These are phyloP conservation scores for Auanema sp. DNA, from an alignment of 2,888 invertebrate genomes.

Conservation along the genomic window DNA sequence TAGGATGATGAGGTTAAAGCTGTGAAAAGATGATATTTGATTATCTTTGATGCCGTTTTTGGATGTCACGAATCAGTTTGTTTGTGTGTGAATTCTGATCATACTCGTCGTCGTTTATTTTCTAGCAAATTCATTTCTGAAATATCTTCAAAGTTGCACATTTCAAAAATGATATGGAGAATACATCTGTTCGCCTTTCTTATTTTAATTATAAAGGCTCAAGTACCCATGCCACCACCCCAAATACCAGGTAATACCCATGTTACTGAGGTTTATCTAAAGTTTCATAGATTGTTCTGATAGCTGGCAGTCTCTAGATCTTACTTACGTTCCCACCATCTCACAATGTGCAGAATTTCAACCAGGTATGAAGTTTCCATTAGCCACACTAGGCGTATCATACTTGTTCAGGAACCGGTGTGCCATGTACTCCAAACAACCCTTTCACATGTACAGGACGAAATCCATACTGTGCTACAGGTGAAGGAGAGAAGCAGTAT, in stretches of 20 bases:
- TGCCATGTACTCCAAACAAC: slow-evolving; percentile 42
- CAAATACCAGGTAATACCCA: slow-evolving; percentile 33
- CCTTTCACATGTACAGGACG: slow-evolving; percentile 51
- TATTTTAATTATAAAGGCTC: slow-evolving; percentile 13
- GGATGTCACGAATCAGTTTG: background rate
- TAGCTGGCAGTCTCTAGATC: slow-evolving; percentile 50
- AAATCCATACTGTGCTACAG: slow-evolving; percentile 47
- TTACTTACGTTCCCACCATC: slow-evolving; percentile 49
- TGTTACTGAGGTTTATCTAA: background rate
- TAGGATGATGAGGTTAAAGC: background rate
- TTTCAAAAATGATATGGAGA: background rate
- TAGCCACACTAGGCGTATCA: too few species aligned
- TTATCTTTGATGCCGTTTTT: background rate
- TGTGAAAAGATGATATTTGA: slow-evolving; percentile 1
- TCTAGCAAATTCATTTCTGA: too few species aligned
- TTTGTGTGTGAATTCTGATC: slow-evolving; percentile 1
- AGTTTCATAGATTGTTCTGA: slow-evolving; percentile 38
- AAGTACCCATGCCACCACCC: slow-evolving; percentile 42
- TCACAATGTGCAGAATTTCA: slow-evolving; percentile 42
- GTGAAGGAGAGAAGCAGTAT: slow-evolving; percentile 16
- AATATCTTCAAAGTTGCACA: too few species aligned
- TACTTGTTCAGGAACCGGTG: slow-evolving; percentile 29
- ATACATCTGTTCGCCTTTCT: background rate
- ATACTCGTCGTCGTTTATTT: background rate
- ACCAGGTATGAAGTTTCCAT: slow-evolving; percentile 24